Conservation (phyloP, 2,113 vertebrate species). For the Pitta sordida region DNA sequence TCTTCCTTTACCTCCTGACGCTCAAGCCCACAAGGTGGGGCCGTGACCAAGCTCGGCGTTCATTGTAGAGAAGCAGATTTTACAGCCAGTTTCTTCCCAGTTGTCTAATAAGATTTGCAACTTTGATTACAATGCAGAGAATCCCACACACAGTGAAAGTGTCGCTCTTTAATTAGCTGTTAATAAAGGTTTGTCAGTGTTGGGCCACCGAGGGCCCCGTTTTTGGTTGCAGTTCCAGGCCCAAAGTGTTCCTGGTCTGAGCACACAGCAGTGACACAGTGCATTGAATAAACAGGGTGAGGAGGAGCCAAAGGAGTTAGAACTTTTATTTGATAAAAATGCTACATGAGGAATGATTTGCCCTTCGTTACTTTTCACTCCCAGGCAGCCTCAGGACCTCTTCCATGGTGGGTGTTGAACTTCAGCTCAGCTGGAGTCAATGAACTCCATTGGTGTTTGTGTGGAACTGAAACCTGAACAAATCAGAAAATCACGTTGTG, state of each 20-base stretch:
- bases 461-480: not conserved
- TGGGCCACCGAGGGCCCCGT: not conserved
- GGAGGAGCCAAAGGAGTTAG: not conserved
- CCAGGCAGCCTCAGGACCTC: not conserved
- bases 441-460: not conserved
- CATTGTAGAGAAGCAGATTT: not conserved
- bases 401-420: not conserved
- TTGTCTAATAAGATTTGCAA: not conserved
- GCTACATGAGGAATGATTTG: not conserved
- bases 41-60: not conserved
- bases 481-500: not conserved
- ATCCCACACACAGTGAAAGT: not conserved
- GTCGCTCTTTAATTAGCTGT: not conserved
- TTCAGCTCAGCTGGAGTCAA: not conserved
- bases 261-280: not conserved
- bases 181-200: not conserved
- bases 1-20: not conserved
- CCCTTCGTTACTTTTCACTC: not conserved
- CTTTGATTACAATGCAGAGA: not conserved
- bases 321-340: not conserved
- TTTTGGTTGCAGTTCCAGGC: not conserved
- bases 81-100: not conserved
- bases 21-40: not conserved
- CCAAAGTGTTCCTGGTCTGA: not conserved
- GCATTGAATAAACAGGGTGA: not conserved